Evolutionary conservation across 2,888 invertebrate species (phyloP).

Genomic region (Clunio marinus): DNA sequence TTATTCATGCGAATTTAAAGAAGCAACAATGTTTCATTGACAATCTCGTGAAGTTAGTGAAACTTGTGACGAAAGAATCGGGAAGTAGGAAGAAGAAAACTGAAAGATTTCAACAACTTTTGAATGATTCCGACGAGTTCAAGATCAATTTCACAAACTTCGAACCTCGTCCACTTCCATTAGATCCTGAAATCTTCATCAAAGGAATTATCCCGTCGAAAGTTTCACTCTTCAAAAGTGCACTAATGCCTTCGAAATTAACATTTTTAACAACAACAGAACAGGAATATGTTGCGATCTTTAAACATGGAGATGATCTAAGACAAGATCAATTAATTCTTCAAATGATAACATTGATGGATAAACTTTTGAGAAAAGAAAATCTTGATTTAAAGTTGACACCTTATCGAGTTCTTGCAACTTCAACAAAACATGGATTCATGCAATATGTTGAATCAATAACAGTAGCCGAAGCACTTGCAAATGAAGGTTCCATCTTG

Average conservation of each 20-base stretch:
- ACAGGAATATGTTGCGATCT: slow-evolving; percentile 88
- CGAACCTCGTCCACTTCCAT: slow-evolving; percentile 87
- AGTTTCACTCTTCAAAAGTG: slow-evolving; percentile 92
- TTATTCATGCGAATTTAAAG: slow-evolving; percentile 69
- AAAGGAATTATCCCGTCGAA: slow-evolving; percentile 84
- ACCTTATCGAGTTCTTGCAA: slow-evolving; percentile 92
- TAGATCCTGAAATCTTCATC: slow-evolving; percentile 88
- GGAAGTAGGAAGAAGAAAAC: slow-evolving; percentile 90
- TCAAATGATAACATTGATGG: slow-evolving; percentile 98
- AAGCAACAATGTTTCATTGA: slow-evolving; percentile 89
- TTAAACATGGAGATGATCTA: slow-evolving; percentile 96
- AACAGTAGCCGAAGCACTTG: slow-evolving; percentile 87
- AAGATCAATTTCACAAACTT: slow-evolving; percentile 86
- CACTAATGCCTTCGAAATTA: slow-evolving; percentile 88
- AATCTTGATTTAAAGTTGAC: slow-evolving; percentile 95
- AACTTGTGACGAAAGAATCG: slow-evolving; percentile 82
- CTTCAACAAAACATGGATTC: slow-evolving; percentile 93
- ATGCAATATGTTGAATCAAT: slow-evolving; percentile 92
- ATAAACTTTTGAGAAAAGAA: slow-evolving; percentile 86
- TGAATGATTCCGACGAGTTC: slow-evolving; percentile 74
- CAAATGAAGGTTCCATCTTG: slow-evolving; percentile 82
- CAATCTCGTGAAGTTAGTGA: slow-evolving; percentile 81
- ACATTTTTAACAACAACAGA: slow-evolving; percentile 76
- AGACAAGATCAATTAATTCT: slow-evolving; percentile 95
- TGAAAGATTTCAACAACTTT: slow-evolving; percentile 76